A percentile compares a stretch with the other conserved stretches of the same genome.
Conservation (phyloP, 2,797 vertebrate genomes). For the Hemitrygon akajei region DNA sequence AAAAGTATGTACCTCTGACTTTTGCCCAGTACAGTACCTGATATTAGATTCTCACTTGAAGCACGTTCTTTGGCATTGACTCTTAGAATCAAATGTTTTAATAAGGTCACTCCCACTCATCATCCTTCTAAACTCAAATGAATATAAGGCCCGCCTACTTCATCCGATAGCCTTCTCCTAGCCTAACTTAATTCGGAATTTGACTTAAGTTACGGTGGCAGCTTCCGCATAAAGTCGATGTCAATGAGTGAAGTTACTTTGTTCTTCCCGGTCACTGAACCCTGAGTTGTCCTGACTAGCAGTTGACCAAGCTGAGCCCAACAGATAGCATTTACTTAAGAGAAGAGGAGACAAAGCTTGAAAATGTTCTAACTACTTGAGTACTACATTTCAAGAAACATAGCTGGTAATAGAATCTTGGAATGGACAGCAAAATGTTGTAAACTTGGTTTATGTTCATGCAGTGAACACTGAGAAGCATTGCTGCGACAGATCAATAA, state of each 20-base stretch:
- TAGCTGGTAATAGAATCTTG: background rate
- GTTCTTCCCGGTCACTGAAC: background rate
- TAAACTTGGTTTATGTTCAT: constrained; percentile 60
- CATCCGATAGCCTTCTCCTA: background rate
- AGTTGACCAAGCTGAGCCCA: background rate
- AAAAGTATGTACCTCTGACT: no score
- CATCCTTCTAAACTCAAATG: no score
- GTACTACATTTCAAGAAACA: background rate
- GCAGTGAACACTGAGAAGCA: constrained; percentile 85
- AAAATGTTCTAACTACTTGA: background rate
- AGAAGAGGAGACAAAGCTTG: background rate
- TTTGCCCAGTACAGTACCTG: no score
- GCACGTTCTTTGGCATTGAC: no score
- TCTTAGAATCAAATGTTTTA: no score
- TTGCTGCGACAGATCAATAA: constrained; percentile 73
- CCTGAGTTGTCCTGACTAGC: background rate
- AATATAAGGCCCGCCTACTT: no score
- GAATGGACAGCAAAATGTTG: background rate
- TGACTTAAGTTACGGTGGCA: background rate
- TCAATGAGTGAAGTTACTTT: background rate
- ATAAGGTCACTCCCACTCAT: no score
- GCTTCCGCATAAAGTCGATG: background rate
- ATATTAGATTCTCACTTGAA: no score
- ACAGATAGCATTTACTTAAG: background rate
- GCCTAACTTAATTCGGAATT: background rate